A percentile compares a stretch with the other conserved stretches of the same genome.
These are phyloP conservation scores for Bombus soroeensis DNA, from an alignment of 1,140 invertebrate species.

Conservation along the genomic window DNA sequence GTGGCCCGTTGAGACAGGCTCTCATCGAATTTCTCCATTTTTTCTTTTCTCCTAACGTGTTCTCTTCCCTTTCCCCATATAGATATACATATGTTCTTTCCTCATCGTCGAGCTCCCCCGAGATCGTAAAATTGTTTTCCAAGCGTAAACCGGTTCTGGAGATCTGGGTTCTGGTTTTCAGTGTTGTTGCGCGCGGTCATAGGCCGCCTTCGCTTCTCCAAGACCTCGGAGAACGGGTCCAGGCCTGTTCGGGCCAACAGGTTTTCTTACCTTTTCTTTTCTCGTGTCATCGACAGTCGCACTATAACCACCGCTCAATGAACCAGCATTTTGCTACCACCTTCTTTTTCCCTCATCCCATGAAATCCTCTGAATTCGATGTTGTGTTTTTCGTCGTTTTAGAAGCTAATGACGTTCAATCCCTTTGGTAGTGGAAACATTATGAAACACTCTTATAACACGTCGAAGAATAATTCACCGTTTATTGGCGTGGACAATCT, in stretches of 20 bases:
- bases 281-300: conserved; percentile 10
- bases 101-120: conserved; percentile 56
- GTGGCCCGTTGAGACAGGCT: conserved; percentile 33
- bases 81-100: background rate
- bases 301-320: conserved; percentile 34
- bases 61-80: conserved; percentile 35
- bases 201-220: conserved; percentile 75
- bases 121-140: conserved; percentile 81
- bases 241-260: conserved; percentile 19
- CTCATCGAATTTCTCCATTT: conserved; percentile 34
- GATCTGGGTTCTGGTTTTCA: conserved; percentile 79
- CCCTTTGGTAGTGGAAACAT: background rate
- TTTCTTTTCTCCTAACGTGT: background rate
- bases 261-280: conserved; percentile 21
- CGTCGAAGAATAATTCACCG: background rate
- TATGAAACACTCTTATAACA: background rate
- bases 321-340: conserved; percentile 1
- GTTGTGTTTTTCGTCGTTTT: background rate
- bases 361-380: too few relatives aligned
- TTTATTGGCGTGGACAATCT: background rate
- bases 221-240: conserved; percentile 51
- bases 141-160: conserved; percentile 77
- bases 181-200: conserved; percentile 80
- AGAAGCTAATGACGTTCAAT: background rate
- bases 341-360: background rate